Conservation (phyloP, 2,113 vertebrate species). For the Ranitomeya imitator region DNA sequence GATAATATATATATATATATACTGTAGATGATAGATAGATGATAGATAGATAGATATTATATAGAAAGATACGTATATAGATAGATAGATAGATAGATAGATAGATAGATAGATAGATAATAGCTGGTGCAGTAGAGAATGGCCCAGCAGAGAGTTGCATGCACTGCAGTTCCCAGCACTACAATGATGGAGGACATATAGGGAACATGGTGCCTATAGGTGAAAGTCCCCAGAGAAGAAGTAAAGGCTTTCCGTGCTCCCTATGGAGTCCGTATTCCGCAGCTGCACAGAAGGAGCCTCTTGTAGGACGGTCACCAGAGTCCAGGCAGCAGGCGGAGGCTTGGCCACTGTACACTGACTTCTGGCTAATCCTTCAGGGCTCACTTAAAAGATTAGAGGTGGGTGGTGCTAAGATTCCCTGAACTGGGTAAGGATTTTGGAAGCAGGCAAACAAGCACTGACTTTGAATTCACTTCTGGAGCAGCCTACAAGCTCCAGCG, state of each 20-base stretch:
- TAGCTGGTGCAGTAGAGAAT: not conserved
- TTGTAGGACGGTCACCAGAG: constrained; percentile 19
- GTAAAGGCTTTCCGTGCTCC: not conserved
- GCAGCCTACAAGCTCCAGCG: constrained; percentile 51
- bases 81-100: not conserved
- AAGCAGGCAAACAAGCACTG: constrained; percentile 52
- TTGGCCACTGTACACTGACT: constrained; percentile 53
- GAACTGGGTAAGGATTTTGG: constrained; percentile 53
- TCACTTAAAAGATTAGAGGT: constrained; percentile 58
- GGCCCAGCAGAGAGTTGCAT: not conserved
- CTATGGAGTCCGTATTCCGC: not conserved
- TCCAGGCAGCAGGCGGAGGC: constrained; percentile 47
- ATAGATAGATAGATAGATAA: not conserved
- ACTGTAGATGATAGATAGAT: not conserved
- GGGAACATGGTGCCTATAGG: constrained; percentile 16
- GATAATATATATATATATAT: no score
- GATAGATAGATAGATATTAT: not conserved
- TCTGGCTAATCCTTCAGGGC: constrained; percentile 57
- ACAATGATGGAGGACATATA: not conserved
- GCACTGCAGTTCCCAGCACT: not conserved
- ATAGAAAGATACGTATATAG: no score
- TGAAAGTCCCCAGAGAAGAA: constrained; percentile 12
- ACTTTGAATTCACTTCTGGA: constrained; percentile 57
- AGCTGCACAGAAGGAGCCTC: constrained; percentile 42
- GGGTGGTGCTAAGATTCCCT: constrained; percentile 57